Evolutionary conservation across 1,140 invertebrate genomes (phyloP), one percentile per base, ranked within the genome.

Genomic region (Hycleus cichorii): DNA sequence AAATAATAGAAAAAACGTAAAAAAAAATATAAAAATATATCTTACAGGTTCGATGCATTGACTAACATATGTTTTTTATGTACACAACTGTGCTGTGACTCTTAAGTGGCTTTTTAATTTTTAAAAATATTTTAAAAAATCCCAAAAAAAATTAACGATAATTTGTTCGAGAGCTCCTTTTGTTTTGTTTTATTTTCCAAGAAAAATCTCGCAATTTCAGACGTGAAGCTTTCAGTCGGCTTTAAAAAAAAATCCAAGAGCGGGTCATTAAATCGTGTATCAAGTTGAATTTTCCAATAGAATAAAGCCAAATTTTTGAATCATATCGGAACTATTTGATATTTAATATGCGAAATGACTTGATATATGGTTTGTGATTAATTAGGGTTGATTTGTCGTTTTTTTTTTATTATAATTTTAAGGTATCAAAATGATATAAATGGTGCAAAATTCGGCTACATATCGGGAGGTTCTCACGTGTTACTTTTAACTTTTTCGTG

Each of bases 21-120:
- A 32, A 32, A 32, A 32, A 32, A 32, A 32, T 12, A 32, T 32
- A 32, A 32, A 32, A 4, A 32, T 18, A 32, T 32, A 32, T 32
- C 32, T 59, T 59, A 59, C 58, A 48, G 55, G 60, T 62, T 62
- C 56, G 56, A 58, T 57, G 60, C 56, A 62, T 62, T 58, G 57
- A 62, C 57, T 62, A 62, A 60, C 58, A 65, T 55, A 66, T 65
- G 64, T 67, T 65, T 67, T 65, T 67, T 63, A 66, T 59, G 63
- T 72, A 74, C 71, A 74, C 71, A 74, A 74, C 69, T 72, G 72
- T 74, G 72, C 72, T 74, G 72, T 74, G 72, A 74, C 71, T 73
- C 65, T 72, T 73, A 73, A 73, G 72, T 74, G 72, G 72, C 72
- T 74, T 74, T 74, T 74, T 74, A 71, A 72, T 73, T 74, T 74